Conservation (phyloP, 2,888 invertebrate species). For the Hyposoter didymator region DNA sequence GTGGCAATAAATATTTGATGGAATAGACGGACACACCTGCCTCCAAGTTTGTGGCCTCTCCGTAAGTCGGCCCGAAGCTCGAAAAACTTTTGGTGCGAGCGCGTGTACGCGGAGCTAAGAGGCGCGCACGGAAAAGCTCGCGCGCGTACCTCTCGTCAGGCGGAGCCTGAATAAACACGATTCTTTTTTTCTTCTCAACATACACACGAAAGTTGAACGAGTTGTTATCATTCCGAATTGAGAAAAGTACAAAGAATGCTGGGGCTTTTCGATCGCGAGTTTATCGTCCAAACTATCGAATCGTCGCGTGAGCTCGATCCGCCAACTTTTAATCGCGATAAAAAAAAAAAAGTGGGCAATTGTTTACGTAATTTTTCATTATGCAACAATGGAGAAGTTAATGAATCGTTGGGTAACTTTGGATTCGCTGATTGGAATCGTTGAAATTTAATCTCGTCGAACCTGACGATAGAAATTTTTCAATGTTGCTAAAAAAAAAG, state of each 20-base stretch:
- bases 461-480: constrained; percentile 10
- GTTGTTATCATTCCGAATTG: background rate
- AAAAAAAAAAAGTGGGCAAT: background rate
- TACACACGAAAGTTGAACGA: background rate
- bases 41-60: no score
- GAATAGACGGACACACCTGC: no score
- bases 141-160: constrained; percentile 35
- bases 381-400: no score
- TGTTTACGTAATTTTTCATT: background rate
- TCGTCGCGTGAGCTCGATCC: no score
- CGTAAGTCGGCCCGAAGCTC: constrained; percentile 30
- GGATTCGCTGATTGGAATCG: background rate
- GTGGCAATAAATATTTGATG: no score
- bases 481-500: constrained; percentile 4
- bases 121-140: constrained; percentile 8
- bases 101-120: constrained; percentile 6
- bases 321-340: background rate
- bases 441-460: constrained; percentile 10
- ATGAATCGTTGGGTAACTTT: no score
- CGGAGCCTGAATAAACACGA: constrained; percentile 29
- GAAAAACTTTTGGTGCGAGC: constrained; percentile 22
- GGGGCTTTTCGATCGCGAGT: background rate
- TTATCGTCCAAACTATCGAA: background rate
- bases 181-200: background rate
- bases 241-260: background rate